Evolutionary conservation across 2,888 invertebrate genomes (phyloP).

Genomic region (Bursaphelenchus okinawaensis): DNA sequence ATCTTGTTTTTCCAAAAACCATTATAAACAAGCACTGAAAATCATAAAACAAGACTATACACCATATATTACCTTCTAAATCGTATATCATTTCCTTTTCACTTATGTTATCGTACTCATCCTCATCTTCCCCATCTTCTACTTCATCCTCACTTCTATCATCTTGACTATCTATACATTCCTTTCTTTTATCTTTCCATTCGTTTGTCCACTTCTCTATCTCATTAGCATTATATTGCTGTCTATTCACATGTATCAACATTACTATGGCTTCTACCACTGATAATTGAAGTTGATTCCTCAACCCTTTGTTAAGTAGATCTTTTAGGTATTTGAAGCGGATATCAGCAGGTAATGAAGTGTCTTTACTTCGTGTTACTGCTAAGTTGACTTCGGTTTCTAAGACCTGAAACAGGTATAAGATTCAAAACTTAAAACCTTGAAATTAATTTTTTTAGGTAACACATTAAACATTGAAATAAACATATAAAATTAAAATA

Average conservation of each 20-base stretch:
- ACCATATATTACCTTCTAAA: constrained; percentile 7
- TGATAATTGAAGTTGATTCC: neutral
- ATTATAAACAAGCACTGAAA: neutral
- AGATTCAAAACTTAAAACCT: no score
- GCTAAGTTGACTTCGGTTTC: constrained; percentile 24
- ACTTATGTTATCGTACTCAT: constrained; percentile 20
- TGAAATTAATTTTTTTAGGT: no score
- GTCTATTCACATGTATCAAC: constrained; percentile 2
- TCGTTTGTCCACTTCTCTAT: constrained; percentile 3
- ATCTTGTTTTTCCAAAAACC: no score
- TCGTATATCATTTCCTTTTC: constrained; percentile 20
- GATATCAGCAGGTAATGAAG: neutral
- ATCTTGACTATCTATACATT: neutral
- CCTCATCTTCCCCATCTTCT: neutral
- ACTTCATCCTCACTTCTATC: neutral
- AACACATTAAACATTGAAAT: no score
- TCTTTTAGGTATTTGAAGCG: neutral
- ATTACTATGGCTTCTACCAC: neutral
- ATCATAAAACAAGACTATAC: neutral
- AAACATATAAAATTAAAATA: neutral
- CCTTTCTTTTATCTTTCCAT: constrained; percentile 3
- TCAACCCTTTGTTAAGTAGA: neutral
- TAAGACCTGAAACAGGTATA: constrained; percentile 12
- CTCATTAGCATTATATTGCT: neutral
- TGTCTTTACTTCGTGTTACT: constrained; percentile 4